A percentile compares a stretch with the other conserved stretches of the same genome.
These are phyloP conservation scores for Drosophila subsilvestris DNA, from an alignment of 2,888 invertebrate species.

Conservation along the genomic window DNA sequence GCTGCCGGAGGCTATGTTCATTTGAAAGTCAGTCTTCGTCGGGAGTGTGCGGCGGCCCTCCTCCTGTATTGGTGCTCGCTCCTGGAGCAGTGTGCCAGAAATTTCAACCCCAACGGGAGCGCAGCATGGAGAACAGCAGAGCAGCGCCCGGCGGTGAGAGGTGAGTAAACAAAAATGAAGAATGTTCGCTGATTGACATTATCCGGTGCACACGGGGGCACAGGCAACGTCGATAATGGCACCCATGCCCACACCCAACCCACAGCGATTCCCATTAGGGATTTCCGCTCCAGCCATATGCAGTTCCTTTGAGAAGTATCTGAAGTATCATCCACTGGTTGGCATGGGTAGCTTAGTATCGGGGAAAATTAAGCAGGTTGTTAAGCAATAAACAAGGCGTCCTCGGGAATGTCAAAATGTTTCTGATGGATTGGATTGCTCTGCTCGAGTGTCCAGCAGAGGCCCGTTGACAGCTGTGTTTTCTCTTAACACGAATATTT, in stretches of 20 bases:
- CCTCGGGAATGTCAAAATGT: conserved; percentile 18
- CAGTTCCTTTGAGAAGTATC: conserved; percentile 49
- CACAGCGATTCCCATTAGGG: conserved; percentile 43
- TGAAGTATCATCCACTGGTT: conserved; percentile 28
- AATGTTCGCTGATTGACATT: conserved; percentile 79
- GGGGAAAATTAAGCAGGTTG: conserved; percentile 23
- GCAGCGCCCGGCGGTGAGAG: conserved; percentile 32
- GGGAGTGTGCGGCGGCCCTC: conserved; percentile 43
- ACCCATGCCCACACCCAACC: background rate
- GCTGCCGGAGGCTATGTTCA: conserved; percentile 48
- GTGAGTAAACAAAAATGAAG: conserved; percentile 77
- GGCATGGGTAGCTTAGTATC: conserved; percentile 16
- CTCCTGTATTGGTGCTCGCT: conserved; percentile 12
- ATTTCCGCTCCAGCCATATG: conserved; percentile 72
- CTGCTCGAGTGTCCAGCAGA: conserved; percentile 25
- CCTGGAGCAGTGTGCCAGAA: conserved; percentile 44
- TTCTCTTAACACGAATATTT: background rate
- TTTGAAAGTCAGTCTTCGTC: conserved; percentile 62
- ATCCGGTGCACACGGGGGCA: conserved; percentile 58
- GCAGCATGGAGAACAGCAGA: conserved; percentile 8
- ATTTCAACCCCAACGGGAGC: conserved; percentile 51
- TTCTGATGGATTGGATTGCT: conserved; percentile 40
- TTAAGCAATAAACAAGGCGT: conserved; percentile 42
- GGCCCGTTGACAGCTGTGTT: conserved; percentile 5
- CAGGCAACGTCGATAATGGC: conserved; percentile 32